A percentile compares a stretch with the other conserved stretches of the same genome.
These are phyloP conservation scores for Scolopax mira DNA, from an alignment of 2,113 vertebrate species.

Conservation along the genomic window DNA sequence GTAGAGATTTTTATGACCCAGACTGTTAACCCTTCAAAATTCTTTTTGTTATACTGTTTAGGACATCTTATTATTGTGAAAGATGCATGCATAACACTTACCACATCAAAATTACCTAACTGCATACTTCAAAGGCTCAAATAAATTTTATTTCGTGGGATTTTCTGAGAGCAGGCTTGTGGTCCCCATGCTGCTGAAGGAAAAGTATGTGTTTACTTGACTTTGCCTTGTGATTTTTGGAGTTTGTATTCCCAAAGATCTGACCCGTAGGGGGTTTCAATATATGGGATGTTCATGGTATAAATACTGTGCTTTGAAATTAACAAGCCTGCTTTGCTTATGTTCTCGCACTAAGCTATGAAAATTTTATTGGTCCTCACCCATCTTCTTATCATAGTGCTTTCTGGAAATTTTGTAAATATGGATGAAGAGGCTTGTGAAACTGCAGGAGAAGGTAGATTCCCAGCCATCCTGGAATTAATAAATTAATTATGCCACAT, in stretches of 20 bases:
- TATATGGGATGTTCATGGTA: background rate
- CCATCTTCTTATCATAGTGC: background rate
- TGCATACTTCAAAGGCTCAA: background rate
- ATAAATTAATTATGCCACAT: background rate
- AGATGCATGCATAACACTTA: background rate
- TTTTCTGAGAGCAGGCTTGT: background rate
- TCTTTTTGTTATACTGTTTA: background rate
- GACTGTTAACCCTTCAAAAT: background rate
- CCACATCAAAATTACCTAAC: background rate
- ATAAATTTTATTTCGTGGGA: background rate
- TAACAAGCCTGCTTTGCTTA: background rate
- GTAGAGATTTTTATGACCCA: background rate
- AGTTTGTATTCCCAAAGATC: background rate
- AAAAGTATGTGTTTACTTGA: background rate
- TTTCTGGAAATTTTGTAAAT: background rate
- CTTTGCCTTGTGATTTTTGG: background rate
- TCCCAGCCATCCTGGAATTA: background rate
- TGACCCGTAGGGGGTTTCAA: background rate
- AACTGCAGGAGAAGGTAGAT: background rate
- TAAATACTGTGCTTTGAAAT: background rate
- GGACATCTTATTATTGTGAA: background rate
- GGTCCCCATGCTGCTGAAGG: background rate
- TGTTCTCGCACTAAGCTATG: background rate
- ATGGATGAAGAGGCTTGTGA: background rate
- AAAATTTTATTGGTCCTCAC: background rate